Evolutionary conservation across 2,797 vertebrate species (phyloP), one percentile per base, ranked within the genome.

Genomic region (Novumbra hubbsi): DNA sequence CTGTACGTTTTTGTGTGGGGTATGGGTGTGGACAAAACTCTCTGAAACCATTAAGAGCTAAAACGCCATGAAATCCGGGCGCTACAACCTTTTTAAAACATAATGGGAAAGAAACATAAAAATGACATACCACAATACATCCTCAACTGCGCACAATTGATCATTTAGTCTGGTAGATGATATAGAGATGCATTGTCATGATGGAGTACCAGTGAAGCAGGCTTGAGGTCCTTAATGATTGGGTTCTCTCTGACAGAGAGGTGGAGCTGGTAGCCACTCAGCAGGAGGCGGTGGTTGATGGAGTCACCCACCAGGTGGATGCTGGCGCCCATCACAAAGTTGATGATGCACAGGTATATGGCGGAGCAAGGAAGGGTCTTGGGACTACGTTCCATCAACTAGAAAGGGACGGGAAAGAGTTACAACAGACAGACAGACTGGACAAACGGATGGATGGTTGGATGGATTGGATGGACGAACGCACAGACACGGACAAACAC

Each of bases 231-330:
- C 88, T 93, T 95, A 85, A 99, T 98, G 88, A 99, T 97, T 73
- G 98, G 97, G 81, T 99, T 99, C 79, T 99, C 97, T 7, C 97
- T 90, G 62, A 99, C 97, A 0, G 97, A 96, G 68, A 98, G 92
- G 84, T 99, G 97, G 78, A 98, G 95, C 93, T 98, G 96, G 90
- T 99, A 99, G 3, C 97, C 97, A 0, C 97, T 99, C 89, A 98
- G 94, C 76, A 99, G 95, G 76, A 99, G 93, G 21, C 98, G 93
- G 81, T 99, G 98, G 89, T 98, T 98, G 55, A 99, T 95, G 0
- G 97, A 99, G 90, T 99, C 98, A 0, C 97, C 96, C 14, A 99
- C 97, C 81, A 99, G 86, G 91, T 99, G 98, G 91, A 99, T 99
- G 92, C 98, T 99, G 83, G 98, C 96, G 0, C 97, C 98, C 97